A percentile compares a stretch with the other conserved stretches of the same genome.
phyloP scores from a whole-genome alignment of 2,113 vertebrate species.

The Tor tambroides region DNA sequence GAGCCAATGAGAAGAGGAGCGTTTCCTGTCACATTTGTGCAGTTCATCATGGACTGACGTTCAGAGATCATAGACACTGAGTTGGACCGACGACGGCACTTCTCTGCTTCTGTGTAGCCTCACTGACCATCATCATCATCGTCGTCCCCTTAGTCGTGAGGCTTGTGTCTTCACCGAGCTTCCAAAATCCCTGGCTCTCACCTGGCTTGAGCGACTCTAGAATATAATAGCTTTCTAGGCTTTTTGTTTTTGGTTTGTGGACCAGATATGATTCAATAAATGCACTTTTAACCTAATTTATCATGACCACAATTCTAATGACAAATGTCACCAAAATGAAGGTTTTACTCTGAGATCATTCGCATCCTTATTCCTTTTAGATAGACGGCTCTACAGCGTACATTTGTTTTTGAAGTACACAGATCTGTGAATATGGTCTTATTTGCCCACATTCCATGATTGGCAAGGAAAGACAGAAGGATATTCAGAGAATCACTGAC shows the following conservation, averaged over 20 bases:
- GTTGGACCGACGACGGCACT: background rate
- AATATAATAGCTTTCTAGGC: constrained; percentile 35
- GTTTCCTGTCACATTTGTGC: constrained; percentile 96
- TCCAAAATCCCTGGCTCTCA: background rate
- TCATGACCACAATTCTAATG: constrained; percentile 43
- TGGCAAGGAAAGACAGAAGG: constrained; percentile 49
- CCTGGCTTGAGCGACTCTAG: constrained; percentile 17
- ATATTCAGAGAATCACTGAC: constrained; percentile 22
- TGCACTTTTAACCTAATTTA: constrained; percentile 73
- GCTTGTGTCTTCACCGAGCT: constrained; percentile 23
- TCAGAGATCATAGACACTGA: constrained; percentile 40
- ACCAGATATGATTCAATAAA: constrained; percentile 61
- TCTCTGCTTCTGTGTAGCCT: constrained; percentile 13
- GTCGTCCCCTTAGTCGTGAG: constrained; percentile 18
- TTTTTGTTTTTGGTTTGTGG: background rate
- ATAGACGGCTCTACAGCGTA: background rate
- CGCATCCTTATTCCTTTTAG: constrained; percentile 23
- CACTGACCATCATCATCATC: constrained; percentile 17
- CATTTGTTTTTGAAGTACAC: constrained; percentile 9
- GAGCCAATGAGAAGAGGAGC: constrained; percentile 92
- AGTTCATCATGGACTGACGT: constrained; percentile 90
- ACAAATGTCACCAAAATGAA: constrained; percentile 57
- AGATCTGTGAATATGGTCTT: constrained; percentile 61
- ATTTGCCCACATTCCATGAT: constrained; percentile 60
- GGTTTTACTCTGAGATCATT: constrained; percentile 59